Conservation (phyloP, 2,888 invertebrate genomes). For the Calliopum simillimum region DNA sequence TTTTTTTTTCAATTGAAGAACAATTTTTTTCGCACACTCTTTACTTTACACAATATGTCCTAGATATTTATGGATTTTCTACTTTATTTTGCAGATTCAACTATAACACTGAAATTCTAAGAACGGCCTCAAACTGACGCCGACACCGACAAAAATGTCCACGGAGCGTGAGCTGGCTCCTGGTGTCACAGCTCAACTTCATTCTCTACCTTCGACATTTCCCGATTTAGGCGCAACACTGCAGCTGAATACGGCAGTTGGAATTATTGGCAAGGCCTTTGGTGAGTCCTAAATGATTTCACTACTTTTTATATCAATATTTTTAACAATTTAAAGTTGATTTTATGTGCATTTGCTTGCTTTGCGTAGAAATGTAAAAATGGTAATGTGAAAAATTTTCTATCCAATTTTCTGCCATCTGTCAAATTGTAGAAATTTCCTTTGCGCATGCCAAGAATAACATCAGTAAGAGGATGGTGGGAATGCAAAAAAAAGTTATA, state of each 20-base stretch:
- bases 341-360: constrained; percentile 12
- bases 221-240: constrained; percentile 69
- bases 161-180: constrained; percentile 71
- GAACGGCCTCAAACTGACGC: constrained; percentile 63
- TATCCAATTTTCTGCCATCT: not conserved
- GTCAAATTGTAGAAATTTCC: constrained; percentile 1
- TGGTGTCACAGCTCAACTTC: constrained; percentile 68
- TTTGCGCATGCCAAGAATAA: constrained; percentile 43
- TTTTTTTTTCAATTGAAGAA: too few relatives aligned
- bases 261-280: constrained; percentile 71
- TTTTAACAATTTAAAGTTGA: constrained; percentile 12
- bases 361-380: constrained; percentile 42
- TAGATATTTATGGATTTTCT: too few relatives aligned
- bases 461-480: not conserved
- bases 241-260: constrained; percentile 69
- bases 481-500: constrained; percentile 9
- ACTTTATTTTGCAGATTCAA: constrained; percentile 18
- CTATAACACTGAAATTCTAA: constrained; percentile 21
- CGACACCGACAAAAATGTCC: constrained; percentile 69
- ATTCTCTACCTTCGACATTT: constrained; percentile 68
- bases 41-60: too few relatives aligned
- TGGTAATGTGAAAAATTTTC: constrained; percentile 39
- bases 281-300: constrained; percentile 59
- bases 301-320: not conserved
- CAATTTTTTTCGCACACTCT: too few relatives aligned